Evolutionary conservation across 1,140 invertebrate genomes (phyloP), one percentile per base, ranked within the genome.

Genomic region (Asbolus verrucosus): DNA sequence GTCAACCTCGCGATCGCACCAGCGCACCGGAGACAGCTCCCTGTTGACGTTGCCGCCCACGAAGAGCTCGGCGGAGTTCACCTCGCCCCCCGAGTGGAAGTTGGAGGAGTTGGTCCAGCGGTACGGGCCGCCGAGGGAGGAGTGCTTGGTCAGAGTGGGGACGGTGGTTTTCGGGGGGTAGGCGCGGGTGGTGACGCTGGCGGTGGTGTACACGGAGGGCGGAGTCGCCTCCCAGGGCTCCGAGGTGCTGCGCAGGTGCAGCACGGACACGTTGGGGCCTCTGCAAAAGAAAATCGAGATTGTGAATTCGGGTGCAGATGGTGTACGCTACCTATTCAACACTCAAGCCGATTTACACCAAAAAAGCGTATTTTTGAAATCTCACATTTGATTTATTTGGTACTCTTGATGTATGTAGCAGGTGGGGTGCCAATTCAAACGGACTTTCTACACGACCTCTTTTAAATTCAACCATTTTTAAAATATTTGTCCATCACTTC

Each of bases 1-100:
- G 71, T 87, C 85, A 0, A 87, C 86, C 73, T 88, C 86, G 1
- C 83, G 77, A 67, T 88, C 86, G 76, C 85, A 86, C 87, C 87
- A 88, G 66, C 85, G 81, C 1, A 88, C 86, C 3, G 87, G 87
- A 0, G 87, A 88, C 16, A 88, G 75, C 72, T 88, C 87, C 5
- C 86, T 77, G 68, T 83, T 83, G 68, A 81, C 83, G 31, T 77
- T 79, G 15, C 73, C 71, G 76, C 81, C 67, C 76, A 81, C 54
- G 66, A 84, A 84, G 13, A 84, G 75, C 27, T 84, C 83, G 2
- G 81, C 78, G 0, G 82, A 83, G 2, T 81, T 43, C 0, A 81
- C 80, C 21, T 82, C 80, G 39, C 79, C 81, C 2, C 81, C 80
- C 0, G 82, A 73, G 66, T 77, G 75, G 30, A 77, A 78, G 18